Evolutionary conservation across 1,140 invertebrate genomes (phyloP), one percentile per base, ranked within the genome.

Genomic region (Cryptotermes secundus): DNA sequence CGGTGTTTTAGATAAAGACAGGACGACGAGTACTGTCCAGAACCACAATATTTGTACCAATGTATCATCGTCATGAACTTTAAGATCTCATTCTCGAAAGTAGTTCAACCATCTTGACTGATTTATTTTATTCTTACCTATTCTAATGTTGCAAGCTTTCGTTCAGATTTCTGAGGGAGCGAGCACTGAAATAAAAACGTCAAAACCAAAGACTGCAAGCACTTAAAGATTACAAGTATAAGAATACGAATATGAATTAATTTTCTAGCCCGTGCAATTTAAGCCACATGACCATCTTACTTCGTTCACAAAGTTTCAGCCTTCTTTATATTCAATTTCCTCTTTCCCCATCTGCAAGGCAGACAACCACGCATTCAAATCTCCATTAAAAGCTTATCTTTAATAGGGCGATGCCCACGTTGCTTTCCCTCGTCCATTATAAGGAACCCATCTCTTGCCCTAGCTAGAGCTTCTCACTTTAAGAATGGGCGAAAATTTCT

Each of bases 311-410:
- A 72, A 31, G 26, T 72, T 72, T 10, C 59, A 72, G 59, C 9
- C 9, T 31, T n/a, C 59, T 31, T 72, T 72, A 72, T 7, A 72
- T 72, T n/a, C 59, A 72, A 72, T 72, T 72, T 72, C 31, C 26
- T 31, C 19, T 65, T 7, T n/a, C 26, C 59, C n/a, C 59, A 2
- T 4, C 59, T 31, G 26, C 26, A 26, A 3, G 14, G 1, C 59
- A 72, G 59, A 72, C 2, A 72, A 31, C 59, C 59, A 6, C n/a
- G n/a, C 59, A 72, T 72, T 72, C 26, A 72, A 3, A 72, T 31
- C n/a, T 72, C 26, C 59, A 72, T 72, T 72, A 72, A 72, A 31
- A n/a, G 59, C 59, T 31, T 72, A 72, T 72, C 26, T 72, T 72
- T 72, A 72, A 72, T n/a, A 26, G 31, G n/a, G n/a, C n/a, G 14